phyloP scores from a whole-genome alignment of 2,797 vertebrate genomes.

The Phataginus tetradactyla region DNA sequence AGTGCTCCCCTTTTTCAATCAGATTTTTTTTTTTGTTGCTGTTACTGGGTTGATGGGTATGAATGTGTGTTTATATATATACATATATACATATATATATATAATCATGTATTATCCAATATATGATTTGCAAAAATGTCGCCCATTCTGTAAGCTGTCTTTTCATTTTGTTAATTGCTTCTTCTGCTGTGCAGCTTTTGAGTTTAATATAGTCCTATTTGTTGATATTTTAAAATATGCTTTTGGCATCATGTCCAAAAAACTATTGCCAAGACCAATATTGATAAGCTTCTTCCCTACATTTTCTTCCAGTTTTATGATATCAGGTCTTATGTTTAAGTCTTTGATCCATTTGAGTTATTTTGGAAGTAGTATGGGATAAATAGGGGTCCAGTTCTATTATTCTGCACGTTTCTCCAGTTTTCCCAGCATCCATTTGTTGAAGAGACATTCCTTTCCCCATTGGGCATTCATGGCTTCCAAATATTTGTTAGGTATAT shows the following conservation, averaged over 20 bases:
- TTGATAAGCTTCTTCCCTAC: background rate
- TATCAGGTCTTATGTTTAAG: background rate
- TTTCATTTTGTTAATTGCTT: background rate
- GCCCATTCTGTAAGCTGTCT: background rate
- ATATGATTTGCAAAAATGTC: background rate
- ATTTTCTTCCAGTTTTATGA: background rate
- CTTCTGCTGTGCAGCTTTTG: background rate
- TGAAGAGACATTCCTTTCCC: background rate
- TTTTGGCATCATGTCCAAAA: background rate
- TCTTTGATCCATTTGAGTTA: background rate
- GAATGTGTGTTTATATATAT: no score
- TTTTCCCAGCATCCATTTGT: background rate
- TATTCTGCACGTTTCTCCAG: background rate
- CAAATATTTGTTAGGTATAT: background rate
- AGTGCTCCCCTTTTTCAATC: background rate
- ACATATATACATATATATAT: no score
- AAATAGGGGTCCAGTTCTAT: background rate
- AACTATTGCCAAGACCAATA: background rate
- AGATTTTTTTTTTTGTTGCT: background rate
- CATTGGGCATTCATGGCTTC: background rate
- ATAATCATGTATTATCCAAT: background rate
- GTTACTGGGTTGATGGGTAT: background rate
- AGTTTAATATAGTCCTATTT: background rate
- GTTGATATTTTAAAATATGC: background rate
- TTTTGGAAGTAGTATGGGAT: background rate